Evolutionary conservation across 1,140 invertebrate species (phyloP).

Genomic region (Bombyx mori): ASM3026992v2 NC_085119.1:8799001-8799500

Average conservation of each 20-base stretch:
- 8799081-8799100: constrained; percentile 5
- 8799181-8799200: constrained; percentile 23
- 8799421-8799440: no score
- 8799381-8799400: no score
- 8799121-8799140: constrained; percentile 13
- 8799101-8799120: constrained; percentile 12
- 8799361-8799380: constrained; percentile 15
- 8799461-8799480: no score
- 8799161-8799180: constrained; percentile 20
- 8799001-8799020: no score
- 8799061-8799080: not conserved
- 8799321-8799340: constrained; percentile 59
- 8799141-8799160: constrained; percentile 59
- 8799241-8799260: constrained; percentile 34
- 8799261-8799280: constrained; percentile 63
- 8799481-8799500: no score
- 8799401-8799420: no score
- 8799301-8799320: constrained; percentile 70
- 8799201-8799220: constrained; percentile 50
- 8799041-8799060: not conserved
- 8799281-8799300: constrained; percentile 67
- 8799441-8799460: no score
- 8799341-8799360: constrained; percentile 44
- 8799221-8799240: constrained; percentile 30
- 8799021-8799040: no score